Base-by-base conservation (phyloP, 1,140 invertebrate species). In the Zelostemma sp. region DNA sequence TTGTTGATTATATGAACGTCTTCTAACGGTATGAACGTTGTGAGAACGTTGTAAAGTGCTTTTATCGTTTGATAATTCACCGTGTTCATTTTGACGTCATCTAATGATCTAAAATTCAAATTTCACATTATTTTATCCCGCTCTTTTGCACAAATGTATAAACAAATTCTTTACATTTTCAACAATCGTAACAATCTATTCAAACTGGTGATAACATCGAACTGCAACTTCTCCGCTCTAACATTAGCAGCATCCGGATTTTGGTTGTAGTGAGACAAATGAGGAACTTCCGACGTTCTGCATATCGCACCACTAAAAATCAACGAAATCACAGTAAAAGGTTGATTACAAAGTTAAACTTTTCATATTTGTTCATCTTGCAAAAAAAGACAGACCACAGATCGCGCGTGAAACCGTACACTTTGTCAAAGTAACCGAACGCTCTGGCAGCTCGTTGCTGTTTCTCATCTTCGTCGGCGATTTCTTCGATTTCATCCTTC, bases 351-450 rank as follows among this genome's bases (percentile, higher is more conserved):
- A 31, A 38, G 2, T 38, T 38, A 38, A 11, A 49, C 55, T 40
- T 33, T 49, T 45, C 5, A 31, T 31, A 5, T 31, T 31, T 53
- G 9, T 33, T 43, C 56, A 8, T 65, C 12, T 16, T 33, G 45
- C 33, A 47, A 8, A 33, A 28, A 55, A 48, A 47, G 2, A 28
- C 67, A 75, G 60, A 76, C 79, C 76, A 80, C 14, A 75, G 53
- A 54, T 84, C 75, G 19, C 80, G 67, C 0, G 78, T 58, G 17
- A 71, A 80, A 25, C 25, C 45, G 50, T 82, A 82, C 18, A 82
- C 62, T 6, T 71, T 16, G 33, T 81, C 72, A 8, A 83, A 79
- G 28, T 63, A 71, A 12, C 66, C 46, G 9, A 84, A 81, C 35
- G 73, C 79, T 25, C 45, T 57, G 0, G 55, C 15, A 0, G 80